phyloP scores from a whole-genome alignment of 2,888 invertebrate genomes.

The Prosopocoilus inquinatus region DNA sequence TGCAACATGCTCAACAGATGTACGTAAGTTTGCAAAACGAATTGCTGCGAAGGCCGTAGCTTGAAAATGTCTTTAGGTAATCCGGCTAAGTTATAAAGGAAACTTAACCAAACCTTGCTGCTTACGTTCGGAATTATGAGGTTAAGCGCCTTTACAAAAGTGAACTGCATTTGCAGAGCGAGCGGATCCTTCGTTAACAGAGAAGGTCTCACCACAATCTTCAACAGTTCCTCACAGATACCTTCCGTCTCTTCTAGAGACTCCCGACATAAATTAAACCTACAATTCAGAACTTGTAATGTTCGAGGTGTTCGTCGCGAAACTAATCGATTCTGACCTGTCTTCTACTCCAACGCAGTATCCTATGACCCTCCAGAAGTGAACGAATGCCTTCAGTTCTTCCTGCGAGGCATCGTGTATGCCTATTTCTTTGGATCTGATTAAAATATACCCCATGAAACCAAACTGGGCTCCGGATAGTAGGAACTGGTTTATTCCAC shows the following conservation, averaged over 20 bases:
- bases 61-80: too few relatives aligned
- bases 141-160: slow-evolving; percentile 4
- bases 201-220: slow-evolving; percentile 61
- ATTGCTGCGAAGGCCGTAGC: too few relatives aligned
- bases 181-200: slow-evolving; percentile 5
- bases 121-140: background rate
- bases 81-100: slow-evolving; percentile 7
- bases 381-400: slow-evolving; percentile 73
- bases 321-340: slow-evolving; percentile 51
- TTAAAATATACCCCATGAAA: slow-evolving; percentile 73
- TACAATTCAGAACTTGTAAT: slow-evolving; percentile 35
- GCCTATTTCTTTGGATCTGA: slow-evolving; percentile 65
- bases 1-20: too few relatives aligned
- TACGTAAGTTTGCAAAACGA: too few relatives aligned
- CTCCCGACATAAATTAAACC: slow-evolving; percentile 69
- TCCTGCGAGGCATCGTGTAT: slow-evolving; percentile 58
- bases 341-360: slow-evolving; percentile 81
- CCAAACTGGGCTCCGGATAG: slow-evolving; percentile 85
- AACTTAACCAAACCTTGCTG: slow-evolving; percentile 6
- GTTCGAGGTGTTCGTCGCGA: background rate
- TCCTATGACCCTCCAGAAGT: slow-evolving; percentile 83
- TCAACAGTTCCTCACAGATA: slow-evolving; percentile 59
- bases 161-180: slow-evolving; percentile 12
- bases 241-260: slow-evolving; percentile 62
- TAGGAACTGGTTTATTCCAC: slow-evolving; percentile 74